Conservation (phyloP, 2,113 vertebrate genomes). For the Cricetomys ansorgei region DNA sequence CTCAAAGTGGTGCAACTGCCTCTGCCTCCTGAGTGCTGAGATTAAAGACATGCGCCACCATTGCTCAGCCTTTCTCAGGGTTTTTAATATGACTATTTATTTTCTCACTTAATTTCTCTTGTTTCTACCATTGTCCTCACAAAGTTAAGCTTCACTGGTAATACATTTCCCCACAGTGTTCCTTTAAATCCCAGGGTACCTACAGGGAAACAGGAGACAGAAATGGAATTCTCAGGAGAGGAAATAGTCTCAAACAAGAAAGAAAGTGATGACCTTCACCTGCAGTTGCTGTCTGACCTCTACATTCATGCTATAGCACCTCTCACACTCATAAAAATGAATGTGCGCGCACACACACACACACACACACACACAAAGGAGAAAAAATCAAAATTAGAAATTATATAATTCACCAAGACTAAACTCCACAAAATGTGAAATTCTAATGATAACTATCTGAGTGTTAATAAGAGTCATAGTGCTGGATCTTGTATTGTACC, state of each 20-base stretch:
- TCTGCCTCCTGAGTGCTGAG: too few relatives aligned
- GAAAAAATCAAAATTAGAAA: background rate
- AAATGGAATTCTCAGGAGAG: background rate
- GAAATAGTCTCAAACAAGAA: background rate
- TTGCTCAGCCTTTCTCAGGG: background rate
- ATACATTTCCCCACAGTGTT: background rate
- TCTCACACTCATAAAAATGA: background rate
- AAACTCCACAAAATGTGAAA: background rate
- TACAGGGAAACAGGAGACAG: background rate
- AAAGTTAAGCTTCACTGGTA: background rate
- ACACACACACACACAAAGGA: background rate
- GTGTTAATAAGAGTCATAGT: background rate
- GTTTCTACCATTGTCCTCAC: background rate
- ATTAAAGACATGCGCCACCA: too few relatives aligned
- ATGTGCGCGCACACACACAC: rapidly evolving
- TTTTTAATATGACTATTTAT: background rate
- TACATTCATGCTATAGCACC: background rate
- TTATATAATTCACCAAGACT: background rate
- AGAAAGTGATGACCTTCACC: background rate
- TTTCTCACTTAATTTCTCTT: background rate
- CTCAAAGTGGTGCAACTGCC: too few relatives aligned
- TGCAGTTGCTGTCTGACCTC: background rate
- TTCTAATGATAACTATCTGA: background rate
- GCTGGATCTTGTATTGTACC: background rate
- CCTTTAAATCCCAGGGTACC: background rate